Base-by-base conservation (phyloP, 2,888 invertebrate species). In the Eilema griseolum region DNA sequence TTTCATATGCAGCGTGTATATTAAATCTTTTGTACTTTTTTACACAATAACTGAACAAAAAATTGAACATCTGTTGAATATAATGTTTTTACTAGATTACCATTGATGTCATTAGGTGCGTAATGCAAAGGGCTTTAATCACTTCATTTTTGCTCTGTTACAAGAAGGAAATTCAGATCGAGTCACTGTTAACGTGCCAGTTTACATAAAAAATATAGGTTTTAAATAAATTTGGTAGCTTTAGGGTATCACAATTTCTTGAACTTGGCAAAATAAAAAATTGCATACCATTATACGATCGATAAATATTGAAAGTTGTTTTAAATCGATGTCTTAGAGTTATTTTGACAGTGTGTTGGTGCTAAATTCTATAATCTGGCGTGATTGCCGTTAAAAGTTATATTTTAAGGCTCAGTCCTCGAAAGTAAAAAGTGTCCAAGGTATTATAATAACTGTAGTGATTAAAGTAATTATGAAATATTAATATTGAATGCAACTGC, bases 401-500 rank as follows among this genome's bases (percentile, higher is more conserved):
- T 52, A 69, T 61, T 69, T 67, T 70, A 70, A 72, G 70, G 71
- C 73, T 72, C 68, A 75, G 74, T 75, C 78, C 73, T 79, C 71
- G 63, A 74, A 72, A 64, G 65, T 62, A 52, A 68, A 31, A 72
- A 67, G 70, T 78, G 84, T 85, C 83, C 84, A 81, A 84, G 77
- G 79, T 83, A 74, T 78, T 74, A 74, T 73, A 73, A 66, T 71
- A 69, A 70, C 71, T 69, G 75, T 81, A 76, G 70, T 67, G 69
- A 79, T 80, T 83, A 80, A 82, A 76, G 1, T 62, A 72, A n/a
- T 67, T 52, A 62, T 37, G 16, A 63, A 67, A 67, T 71, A 7
- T 69, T 70, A 73, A 72, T 70, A 71, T 69, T 78, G 66, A 83
- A 85, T 84, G 79, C 83, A 83, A 84, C 87, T 88, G 87, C 89